Conservation (phyloP, 2,113 vertebrate genomes). For the Oreochromis spilurus region DNA sequence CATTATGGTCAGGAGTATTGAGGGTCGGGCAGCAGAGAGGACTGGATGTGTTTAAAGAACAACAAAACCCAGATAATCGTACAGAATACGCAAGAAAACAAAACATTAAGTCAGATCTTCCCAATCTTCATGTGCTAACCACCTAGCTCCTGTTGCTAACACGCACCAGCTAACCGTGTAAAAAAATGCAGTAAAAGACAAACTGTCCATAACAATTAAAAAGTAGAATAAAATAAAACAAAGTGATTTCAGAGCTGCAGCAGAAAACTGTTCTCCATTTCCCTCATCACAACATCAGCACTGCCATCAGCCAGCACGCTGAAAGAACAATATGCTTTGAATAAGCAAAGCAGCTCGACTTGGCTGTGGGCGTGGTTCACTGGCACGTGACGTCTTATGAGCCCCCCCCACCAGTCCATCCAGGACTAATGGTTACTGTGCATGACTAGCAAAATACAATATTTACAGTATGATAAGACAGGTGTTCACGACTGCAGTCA, state of each 20-base stretch:
- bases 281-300: not conserved
- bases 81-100: not conserved
- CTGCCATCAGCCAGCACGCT: not conserved
- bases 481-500: not conserved
- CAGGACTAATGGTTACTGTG: not conserved
- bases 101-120: rapidly evolving
- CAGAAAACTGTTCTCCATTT: not conserved
- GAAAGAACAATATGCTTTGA: conserved; percentile 16
- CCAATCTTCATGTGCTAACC: not conserved
- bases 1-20: not conserved
- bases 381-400: rapidly evolving
- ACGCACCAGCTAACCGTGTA: rapidly evolving
- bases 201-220: rapidly evolving
- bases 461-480: not conserved
- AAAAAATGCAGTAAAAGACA: rapidly evolving
- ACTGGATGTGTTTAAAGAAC: not conserved
- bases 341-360: conserved; percentile 44
- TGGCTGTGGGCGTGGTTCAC: not conserved
- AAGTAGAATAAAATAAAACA: not conserved
- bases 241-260: not conserved
- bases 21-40: not conserved
- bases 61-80: rapidly evolving
- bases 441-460: not conserved
- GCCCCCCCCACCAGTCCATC: not conserved
- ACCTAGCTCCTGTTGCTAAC: not conserved